phyloP scores from a whole-genome alignment of 2,113 vertebrate genomes.

The Lathamus discolor region DNA sequence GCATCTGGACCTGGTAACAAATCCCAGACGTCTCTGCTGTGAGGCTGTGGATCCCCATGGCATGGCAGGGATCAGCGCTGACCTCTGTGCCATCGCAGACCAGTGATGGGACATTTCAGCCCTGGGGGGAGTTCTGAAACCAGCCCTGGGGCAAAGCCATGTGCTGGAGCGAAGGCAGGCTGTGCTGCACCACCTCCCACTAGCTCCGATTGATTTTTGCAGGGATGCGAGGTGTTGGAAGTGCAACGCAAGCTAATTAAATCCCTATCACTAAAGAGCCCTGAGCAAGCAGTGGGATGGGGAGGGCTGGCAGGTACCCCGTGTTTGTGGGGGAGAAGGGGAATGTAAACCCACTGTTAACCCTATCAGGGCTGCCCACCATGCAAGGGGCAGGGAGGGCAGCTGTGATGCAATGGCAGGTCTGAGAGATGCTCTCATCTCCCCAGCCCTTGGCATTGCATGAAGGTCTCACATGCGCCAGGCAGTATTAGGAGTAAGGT shows the following conservation, averaged over 20 bases:
- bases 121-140: background rate
- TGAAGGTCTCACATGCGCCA: rapidly evolving
- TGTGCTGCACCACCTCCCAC: background rate
- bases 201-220: background rate
- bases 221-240: background rate
- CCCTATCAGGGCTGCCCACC: background rate
- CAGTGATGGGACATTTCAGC: background rate
- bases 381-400: background rate
- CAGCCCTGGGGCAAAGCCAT: rapidly evolving
- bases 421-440: background rate
- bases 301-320: background rate
- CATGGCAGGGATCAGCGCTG: rapidly evolving
- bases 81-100: rapidly evolving
- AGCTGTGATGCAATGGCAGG: background rate
- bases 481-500: background rate
- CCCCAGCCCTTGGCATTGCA: too few relatives aligned
- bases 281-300: background rate
- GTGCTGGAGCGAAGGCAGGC: rapidly evolving
- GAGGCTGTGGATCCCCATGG: rapidly evolving
- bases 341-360: background rate
- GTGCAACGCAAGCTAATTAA: background rate
- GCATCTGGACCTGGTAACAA: background rate
- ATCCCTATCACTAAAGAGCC: background rate
- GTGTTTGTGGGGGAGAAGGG: background rate
- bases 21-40: rapidly evolving